Base-by-base conservation (phyloP, 2,797 vertebrate genomes). In the Neoniphon sammara region DNA sequence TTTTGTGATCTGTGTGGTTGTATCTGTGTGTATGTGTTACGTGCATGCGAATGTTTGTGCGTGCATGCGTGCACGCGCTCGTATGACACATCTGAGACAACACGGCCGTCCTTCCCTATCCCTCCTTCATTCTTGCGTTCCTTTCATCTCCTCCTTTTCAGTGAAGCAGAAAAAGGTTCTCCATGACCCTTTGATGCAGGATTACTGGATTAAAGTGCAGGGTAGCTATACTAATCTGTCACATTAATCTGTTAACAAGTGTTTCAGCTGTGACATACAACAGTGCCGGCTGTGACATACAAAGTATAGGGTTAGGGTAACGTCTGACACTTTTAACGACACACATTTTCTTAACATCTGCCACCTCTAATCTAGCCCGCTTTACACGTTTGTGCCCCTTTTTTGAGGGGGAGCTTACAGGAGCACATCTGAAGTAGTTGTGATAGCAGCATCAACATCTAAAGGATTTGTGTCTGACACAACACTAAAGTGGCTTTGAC, bases 191-290 rank as follows among this genome's bases (percentile, higher is more conserved):
- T 92, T 94, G 91, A 93, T 91, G 90, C 85, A 77, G 89, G 88
- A 91, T 94, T 93, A 93, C 80, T 83, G 90, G 92, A 92, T 94
- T 93, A 90, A 89, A 87, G 82, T 81, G 87, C 70, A 77, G 84
- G 75, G 78, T 81, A 78, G 75, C 83, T 73, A 82, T 75, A 63
- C 81, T 91, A 89, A 91, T 91, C 86, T 88, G 79, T 62, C 58
- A 77, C 80, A 85, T 88, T 93, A 91, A 93, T 94, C 92, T 88
- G 81, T 61, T 89, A 90, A 90, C 87, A 86, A 88, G 78, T 86
- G 90, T 90, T 92, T 90, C 77, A 74, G 81, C 80, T 75, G 88
- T 85, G 88, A 89, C 90, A 84, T 73, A 84, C 77, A 89, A 85
- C 80, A 67, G 65, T 10, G 71, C 70, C 1, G 57, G 27, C 81